These are phyloP conservation scores for Argynnis bischoffii DNA, from an alignment of 2,888 invertebrate genomes.

Conservation along the genomic window DNA sequence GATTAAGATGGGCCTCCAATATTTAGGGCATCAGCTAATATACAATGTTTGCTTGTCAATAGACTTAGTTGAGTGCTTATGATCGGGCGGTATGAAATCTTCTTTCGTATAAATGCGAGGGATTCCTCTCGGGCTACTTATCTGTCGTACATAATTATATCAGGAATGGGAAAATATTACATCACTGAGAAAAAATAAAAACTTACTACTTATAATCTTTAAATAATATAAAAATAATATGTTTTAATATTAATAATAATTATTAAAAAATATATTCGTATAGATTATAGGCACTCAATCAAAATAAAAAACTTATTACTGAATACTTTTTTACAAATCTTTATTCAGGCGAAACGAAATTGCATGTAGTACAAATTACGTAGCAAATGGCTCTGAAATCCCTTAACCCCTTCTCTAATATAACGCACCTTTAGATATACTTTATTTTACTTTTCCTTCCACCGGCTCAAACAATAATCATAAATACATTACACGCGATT, in stretches of 20 bases:
- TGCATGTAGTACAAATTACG: slow-evolving; percentile 37
- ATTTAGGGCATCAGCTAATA: slow-evolving; percentile 77
- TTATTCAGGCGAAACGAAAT: slow-evolving; percentile 13
- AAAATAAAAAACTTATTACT: neutral
- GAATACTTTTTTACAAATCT: neutral
- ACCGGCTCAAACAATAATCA: slow-evolving; percentile 73
- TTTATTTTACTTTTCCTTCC: slow-evolving; percentile 43
- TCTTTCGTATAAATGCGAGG: slow-evolving; percentile 17
- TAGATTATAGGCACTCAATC: too few species aligned
- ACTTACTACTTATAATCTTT: neutral
- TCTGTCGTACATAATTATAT: slow-evolving; percentile 2
- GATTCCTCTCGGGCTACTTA: slow-evolving; percentile 9
- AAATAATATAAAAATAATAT: neutral
- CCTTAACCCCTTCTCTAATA: slow-evolving; percentile 42
- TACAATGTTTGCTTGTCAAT: slow-evolving; percentile 76
- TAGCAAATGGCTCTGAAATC: slow-evolving; percentile 41
- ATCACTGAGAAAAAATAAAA: neutral
- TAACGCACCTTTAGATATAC: slow-evolving; percentile 39
- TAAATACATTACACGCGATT: slow-evolving; percentile 82
- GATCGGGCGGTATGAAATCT: slow-evolving; percentile 32
- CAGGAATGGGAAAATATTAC: neutral
- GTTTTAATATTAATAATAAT: too few species aligned
- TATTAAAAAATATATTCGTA: too few species aligned
- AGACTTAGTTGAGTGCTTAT: slow-evolving; percentile 64
- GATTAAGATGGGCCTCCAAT: slow-evolving; percentile 76